Conservation (phyloP, 2,113 vertebrate species). For the Rhinichthys klamathensis region DNA sequence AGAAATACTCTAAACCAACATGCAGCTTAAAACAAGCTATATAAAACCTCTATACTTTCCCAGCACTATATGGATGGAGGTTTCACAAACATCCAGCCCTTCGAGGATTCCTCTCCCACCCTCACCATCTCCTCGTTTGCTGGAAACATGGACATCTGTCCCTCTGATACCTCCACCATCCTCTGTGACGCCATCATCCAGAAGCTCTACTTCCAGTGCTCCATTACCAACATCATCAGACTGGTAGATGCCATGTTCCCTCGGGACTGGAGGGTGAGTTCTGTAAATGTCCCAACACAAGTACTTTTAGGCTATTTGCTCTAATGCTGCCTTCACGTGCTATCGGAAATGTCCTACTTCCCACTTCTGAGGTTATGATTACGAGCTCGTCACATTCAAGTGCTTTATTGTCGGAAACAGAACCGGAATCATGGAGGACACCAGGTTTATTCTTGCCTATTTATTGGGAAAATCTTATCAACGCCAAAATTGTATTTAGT, state of each 20-base stretch:
- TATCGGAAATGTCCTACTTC: too few species aligned
- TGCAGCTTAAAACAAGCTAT: background rate
- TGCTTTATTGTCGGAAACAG: too few species aligned
- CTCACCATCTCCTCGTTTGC: conserved; percentile 89
- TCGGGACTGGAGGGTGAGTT: conserved; percentile 75
- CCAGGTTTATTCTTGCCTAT: too few species aligned
- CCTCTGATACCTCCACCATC: conserved; percentile 72
- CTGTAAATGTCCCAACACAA: background rate
- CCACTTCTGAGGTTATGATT: too few species aligned
- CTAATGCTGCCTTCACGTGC: background rate
- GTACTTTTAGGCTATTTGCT: background rate
- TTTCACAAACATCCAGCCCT: conserved; percentile 84
- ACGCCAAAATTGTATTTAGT: too few species aligned
- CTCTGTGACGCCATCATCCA: conserved; percentile 78
- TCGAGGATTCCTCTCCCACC: conserved; percentile 67
- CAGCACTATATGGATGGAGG: conserved; percentile 89
- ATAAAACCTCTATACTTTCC: background rate
- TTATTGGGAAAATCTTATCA: too few species aligned
- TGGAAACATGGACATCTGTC: conserved; percentile 88
- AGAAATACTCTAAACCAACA: background rate
- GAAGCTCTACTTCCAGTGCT: conserved; percentile 80
- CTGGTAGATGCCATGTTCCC: conserved; percentile 82
- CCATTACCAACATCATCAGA: conserved; percentile 80
- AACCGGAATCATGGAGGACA: too few species aligned
- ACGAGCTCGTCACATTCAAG: too few species aligned